Evolutionary conservation across 2,797 vertebrate species (phyloP), one percentile per base, ranked within the genome.

Genomic region (Sciaenops ocellatus): DNA sequence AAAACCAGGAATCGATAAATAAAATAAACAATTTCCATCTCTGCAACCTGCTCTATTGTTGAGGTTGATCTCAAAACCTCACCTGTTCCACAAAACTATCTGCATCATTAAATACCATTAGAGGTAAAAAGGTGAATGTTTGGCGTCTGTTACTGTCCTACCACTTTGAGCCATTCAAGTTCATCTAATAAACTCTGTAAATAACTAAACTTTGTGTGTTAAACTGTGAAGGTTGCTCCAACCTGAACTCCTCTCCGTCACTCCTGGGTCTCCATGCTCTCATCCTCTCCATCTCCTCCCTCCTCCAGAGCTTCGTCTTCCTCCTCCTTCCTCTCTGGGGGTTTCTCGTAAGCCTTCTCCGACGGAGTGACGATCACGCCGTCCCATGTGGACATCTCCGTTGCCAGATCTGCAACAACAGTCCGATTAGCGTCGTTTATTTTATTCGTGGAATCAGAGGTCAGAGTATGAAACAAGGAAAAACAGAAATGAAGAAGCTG

Each of bases 321-420:
- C 17, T 98, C 98, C 84, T 99, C 98, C 78, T 99, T 99, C 90
- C 97, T 97, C 92, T 99, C 98, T 0, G 97, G 97, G 0, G 98
- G 98, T 61, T 99, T 99, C 91, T 99, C 98, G 0, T 99, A 99
- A 0, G 97, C 98, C 85, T 98, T 99, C 90, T 99, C 98, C 0
- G 98, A 99, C 0, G 98, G 98, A 0, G 98, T 99, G 63, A 99
- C 98, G 0, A 99, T 99, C 80, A 99, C 98, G 0, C 98, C 98
- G 0, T 99, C 98, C 98, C 98, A 99, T 0, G 97, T 99, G 20
- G 98, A 99, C 96, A 99, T 99, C 85, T 99, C 97, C 0, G 96
- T 95, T 0, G 97, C 96, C 76, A 99, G 90, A 71, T 97, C 98
- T 99, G 91, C 1, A 76, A 77, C 9, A 51, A 52, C 3, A 52